A percentile compares a stretch with the other conserved stretches of the same genome.
phyloP scores from a whole-genome alignment of 2,113 vertebrate genomes.

The Addax nasomaculatus region DNA sequence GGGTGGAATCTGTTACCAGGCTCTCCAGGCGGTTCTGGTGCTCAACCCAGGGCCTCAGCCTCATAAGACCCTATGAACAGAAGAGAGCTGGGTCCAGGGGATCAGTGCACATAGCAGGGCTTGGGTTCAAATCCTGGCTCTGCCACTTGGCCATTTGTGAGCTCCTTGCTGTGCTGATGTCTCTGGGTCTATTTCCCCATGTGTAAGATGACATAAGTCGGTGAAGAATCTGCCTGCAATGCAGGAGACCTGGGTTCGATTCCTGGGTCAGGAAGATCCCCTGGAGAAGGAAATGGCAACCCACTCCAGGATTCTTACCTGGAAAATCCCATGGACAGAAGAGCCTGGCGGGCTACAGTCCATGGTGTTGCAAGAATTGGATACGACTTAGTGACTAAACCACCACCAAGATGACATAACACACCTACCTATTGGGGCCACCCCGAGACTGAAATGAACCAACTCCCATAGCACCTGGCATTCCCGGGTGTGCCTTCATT shows the following conservation, averaged over 20 bases:
- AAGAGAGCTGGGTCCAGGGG: neutral
- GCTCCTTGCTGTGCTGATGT: neutral
- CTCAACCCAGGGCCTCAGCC: neutral
- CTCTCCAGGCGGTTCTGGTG: neutral
- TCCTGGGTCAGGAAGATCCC: neutral
- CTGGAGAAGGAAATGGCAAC: neutral
- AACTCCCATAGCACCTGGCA: neutral
- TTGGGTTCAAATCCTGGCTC: neutral
- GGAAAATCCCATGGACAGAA: neutral
- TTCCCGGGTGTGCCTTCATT: neutral
- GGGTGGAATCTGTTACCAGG: neutral
- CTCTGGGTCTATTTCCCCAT: neutral
- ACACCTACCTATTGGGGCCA: neutral
- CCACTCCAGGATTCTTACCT: neutral
- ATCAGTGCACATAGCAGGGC: neutral
- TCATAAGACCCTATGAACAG: neutral
- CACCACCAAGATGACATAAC: neutral
- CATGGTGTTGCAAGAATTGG: neutral
- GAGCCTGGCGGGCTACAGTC: neutral
- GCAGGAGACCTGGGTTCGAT: neutral
- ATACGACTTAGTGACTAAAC: neutral
- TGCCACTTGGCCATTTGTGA: neutral
- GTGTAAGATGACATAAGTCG: neutral
- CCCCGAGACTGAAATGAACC: neutral
- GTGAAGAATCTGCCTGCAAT: neutral